phyloP scores from a whole-genome alignment of 2,113 vertebrate species.

The Nematolebias whitei region DNA sequence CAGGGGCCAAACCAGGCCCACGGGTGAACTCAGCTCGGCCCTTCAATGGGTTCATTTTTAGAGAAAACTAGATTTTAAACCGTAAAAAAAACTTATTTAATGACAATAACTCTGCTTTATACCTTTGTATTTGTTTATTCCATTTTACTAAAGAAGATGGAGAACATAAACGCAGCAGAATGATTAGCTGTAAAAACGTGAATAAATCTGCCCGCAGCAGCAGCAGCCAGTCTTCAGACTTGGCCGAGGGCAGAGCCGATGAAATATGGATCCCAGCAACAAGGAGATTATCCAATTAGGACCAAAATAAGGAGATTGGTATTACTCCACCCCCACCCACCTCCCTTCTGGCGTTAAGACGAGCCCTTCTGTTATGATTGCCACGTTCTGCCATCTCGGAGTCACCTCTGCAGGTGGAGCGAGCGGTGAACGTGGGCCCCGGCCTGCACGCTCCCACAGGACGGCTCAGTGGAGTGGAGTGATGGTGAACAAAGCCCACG shows the following conservation, averaged over 20 bases:
- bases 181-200: conserved; percentile 52
- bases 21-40: too few species aligned
- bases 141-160: too few species aligned
- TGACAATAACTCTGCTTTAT: too few species aligned
- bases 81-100: too few species aligned
- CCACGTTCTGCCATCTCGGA: conserved; percentile 60
- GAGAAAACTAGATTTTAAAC: too few species aligned
- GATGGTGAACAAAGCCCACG: conserved; percentile 54
- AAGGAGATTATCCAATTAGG: conserved; percentile 76
- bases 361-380: conserved; percentile 67
- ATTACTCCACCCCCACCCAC: conserved; percentile 55
- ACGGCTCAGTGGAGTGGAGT: conserved; percentile 19
- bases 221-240: conserved; percentile 35
- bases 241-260: conserved; percentile 46
- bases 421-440: conserved; percentile 40
- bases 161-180: conserved; percentile 60
- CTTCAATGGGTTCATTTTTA: too few species aligned
- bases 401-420: conserved; percentile 34
- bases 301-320: conserved; percentile 71
- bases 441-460: conserved; percentile 32
- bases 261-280: conserved; percentile 74
- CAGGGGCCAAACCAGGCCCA: too few species aligned
- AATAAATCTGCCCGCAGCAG: conserved; percentile 57
- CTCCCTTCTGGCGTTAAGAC: conserved; percentile 64
- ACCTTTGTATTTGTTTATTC: too few species aligned